Evolutionary conservation across 2,888 invertebrate species (phyloP).

Genomic region (Hedya salicella): DNA sequence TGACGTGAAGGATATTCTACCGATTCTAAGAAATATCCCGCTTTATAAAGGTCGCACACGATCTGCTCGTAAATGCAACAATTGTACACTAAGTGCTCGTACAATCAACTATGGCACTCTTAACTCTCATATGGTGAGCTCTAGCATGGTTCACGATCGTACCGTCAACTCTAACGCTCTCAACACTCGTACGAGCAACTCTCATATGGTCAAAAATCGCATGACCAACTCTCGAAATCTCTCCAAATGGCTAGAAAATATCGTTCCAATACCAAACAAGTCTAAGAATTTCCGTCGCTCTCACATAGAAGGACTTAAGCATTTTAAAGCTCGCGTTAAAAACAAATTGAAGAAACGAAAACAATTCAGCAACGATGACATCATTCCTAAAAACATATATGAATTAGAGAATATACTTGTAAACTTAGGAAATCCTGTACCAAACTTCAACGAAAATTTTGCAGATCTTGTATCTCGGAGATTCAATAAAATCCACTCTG

Average conservation of each 20-base stretch:
- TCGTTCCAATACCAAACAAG: not conserved
- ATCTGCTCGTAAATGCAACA: not conserved
- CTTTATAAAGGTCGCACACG: not conserved
- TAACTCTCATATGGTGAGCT: too few relatives aligned
- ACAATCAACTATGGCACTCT: not conserved
- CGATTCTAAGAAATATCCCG: not conserved
- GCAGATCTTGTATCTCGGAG: not conserved
- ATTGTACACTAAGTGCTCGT: not conserved
- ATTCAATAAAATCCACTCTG: slow-evolving; percentile 8
- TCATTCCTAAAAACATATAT: not conserved
- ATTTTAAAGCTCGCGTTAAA: slow-evolving; percentile 6
- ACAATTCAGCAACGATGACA: not conserved
- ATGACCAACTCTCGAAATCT: not conserved
- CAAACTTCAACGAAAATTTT: not conserved
- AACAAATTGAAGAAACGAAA: not conserved
- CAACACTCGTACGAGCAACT: not conserved
- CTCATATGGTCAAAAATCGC: not conserved
- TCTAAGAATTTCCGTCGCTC: not conserved
- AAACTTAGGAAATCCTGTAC: not conserved
- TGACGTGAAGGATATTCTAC: not conserved
- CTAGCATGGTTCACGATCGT: too few relatives aligned
- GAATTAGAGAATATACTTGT: not conserved
- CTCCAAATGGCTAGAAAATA: slow-evolving; percentile 9
- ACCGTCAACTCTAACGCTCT: not conserved
- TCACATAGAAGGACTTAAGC: slow-evolving; percentile 1